Evolutionary conservation across 1,140 invertebrate species (phyloP), one percentile per base, ranked within the genome.

Genomic region (Trialeurodes vaporariorum): DNA sequence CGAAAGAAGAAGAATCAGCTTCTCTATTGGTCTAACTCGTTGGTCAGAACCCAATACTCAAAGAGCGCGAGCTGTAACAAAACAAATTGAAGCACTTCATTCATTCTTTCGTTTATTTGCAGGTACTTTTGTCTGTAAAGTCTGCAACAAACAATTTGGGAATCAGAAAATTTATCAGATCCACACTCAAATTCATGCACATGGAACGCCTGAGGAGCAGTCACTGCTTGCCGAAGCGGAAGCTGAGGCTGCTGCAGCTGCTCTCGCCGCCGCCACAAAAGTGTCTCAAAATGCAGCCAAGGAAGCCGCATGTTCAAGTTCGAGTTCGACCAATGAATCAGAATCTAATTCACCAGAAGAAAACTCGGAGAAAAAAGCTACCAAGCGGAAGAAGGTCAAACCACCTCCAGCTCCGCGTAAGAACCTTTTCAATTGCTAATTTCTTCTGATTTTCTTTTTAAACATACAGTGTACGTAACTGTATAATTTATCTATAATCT

Each of bases 71-170:
- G 22, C 11, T 22, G n/a, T n/a, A n/a, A n/a, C n/a, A n/a, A n/a
- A n/a, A n/a, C n/a, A n/a, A n/a, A n/a, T n/a, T n/a, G n/a, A n/a
- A n/a, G n/a, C n/a, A n/a, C n/a, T n/a, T n/a, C n/a, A n/a, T n/a
- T n/a, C n/a, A n/a, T n/a, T n/a, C n/a, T n/a, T n/a, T 26, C 17
- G 26, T 63, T 63, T 17, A 49, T 26, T 66, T 67, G n/a, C 61
- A 63, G 68, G 62, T 59, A 59, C 2, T 12, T 25, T 69, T n/a
- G 58, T 63, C 49, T 69, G 68, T 34, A 1, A n/a, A 49, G 62
- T 66, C 59, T 69, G 68, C 63, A 59, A 59, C 2, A 69, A 69
- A 61, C 40, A 34, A 25, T 69, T 67, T 69, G 65, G 68, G 17
- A 49, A 49, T 17, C 34, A n/a, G 34, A 65, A 65, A 49, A 65